A percentile compares a stretch with the other conserved stretches of the same genome.
Evolutionary conservation across 2,113 vertebrate genomes (phyloP).

Genomic region (Menura novaehollandiae): DNA sequence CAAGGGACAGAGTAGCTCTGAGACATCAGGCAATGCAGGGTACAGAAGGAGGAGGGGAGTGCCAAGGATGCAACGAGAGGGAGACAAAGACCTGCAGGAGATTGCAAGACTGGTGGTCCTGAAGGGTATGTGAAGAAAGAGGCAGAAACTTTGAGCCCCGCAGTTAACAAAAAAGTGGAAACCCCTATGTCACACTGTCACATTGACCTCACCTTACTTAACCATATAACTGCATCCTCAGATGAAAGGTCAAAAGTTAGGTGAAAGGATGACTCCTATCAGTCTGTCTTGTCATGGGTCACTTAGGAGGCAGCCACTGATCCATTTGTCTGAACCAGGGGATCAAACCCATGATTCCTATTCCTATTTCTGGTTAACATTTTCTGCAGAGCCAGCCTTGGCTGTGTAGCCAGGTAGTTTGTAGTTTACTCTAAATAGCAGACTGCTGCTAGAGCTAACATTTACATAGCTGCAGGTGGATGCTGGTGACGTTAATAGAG

Average conservation of each 20-base stretch:
- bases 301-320: neutral
- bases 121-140: neutral
- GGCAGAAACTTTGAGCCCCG: neutral
- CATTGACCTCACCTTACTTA: neutral
- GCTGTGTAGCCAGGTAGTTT: neutral
- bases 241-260: neutral
- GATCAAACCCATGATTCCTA: neutral
- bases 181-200: neutral
- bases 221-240: neutral
- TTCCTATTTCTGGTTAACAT: neutral
- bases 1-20: neutral
- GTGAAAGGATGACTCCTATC: neutral
- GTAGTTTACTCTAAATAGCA: neutral
- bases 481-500: conserved; percentile 28
- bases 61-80: rapidly evolving
- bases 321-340: neutral
- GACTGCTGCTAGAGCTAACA: neutral
- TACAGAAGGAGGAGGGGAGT: neutral
- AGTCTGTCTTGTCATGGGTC: neutral
- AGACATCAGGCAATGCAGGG: neutral
- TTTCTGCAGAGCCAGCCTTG: neutral
- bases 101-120: neutral
- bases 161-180: neutral
- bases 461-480: conserved; percentile 36
- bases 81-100: neutral